A percentile compares a stretch with the other conserved stretches of the same genome.
Evolutionary conservation across 1,140 invertebrate species (phyloP).

Genomic region (Physella acuta): DNA sequence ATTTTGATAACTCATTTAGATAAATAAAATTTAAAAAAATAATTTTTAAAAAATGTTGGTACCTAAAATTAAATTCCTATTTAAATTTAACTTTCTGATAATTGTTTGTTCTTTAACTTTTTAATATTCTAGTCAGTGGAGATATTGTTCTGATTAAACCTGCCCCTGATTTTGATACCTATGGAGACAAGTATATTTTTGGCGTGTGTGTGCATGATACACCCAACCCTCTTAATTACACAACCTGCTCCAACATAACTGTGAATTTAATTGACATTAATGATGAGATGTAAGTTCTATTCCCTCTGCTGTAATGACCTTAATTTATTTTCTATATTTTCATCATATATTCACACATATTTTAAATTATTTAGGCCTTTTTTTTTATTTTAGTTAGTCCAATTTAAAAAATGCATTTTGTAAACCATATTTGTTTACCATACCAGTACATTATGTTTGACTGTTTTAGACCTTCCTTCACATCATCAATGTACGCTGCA

Average conservation of each 20-base stretch:
- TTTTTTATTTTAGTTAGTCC: no score
- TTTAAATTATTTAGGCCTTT: no score
- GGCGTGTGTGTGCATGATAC: slow-evolving; percentile 4
- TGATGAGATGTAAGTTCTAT: slow-evolving; percentile 11
- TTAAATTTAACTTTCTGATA: no score
- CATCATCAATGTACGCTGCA: neutral
- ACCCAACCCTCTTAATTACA: neutral
- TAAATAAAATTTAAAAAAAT: no score
- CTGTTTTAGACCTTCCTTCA: neutral
- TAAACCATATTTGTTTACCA: neutral
- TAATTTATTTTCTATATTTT: no score
- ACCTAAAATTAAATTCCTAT: no score
- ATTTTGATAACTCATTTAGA: no score
- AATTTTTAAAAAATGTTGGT: no score
- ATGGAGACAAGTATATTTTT: neutral
- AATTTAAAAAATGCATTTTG: no score
- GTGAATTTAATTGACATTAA: slow-evolving; percentile 7
- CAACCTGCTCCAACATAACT: neutral
- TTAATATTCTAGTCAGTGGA: slow-evolving; percentile 1
- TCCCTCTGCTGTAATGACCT: no score
- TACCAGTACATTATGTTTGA: neutral
- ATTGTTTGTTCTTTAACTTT: no score
- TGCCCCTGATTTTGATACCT: slow-evolving; percentile 5
- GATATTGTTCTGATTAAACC: neutral
- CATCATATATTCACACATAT: no score